Base-by-base conservation (phyloP, 2,113 vertebrate genomes). In the Pardalotus punctatus region DNA sequence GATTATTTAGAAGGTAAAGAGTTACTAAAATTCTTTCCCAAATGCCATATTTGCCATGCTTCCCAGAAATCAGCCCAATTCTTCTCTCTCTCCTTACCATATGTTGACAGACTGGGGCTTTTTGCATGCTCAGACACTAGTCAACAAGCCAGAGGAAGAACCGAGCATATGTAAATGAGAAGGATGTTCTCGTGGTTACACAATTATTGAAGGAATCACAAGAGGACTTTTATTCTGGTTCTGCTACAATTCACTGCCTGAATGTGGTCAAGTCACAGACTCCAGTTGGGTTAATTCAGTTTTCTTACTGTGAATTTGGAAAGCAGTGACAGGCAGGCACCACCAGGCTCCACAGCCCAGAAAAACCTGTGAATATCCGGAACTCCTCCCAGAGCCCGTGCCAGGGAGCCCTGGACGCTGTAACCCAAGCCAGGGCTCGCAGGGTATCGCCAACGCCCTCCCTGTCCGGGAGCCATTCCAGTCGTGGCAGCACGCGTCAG, bases 371-470 rank as follows among this genome's bases (percentile, higher is more conserved):
- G 67, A 81, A 67, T 20, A 58, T 58, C 74, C 7, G 1, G 61
- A 51, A 43, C 71, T 53, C 15, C 48, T 35, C 38, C 18, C 25
- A 22, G 57, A 58, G 53, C 10, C 82, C 1, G 0, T 92, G 82
- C 64, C 88, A 90, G 56, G 2, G 7, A 11, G 2, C 57, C 57
- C 58, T 3, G 33, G 53, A 22, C 0, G 4, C 81, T 82, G 89
- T 88, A 96, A 96, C 29, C 48, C 21, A 93, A 96, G 6, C 76
- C 90, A n/a, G 74, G 42, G 50, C 81, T 74, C 22, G 6, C 50
- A 58, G 53, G 51, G 81, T 6, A 92, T 33, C 8, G 0, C 83
- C 65, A 31, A 9, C 1, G 14, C 79, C 33, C 72, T 54, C 35
- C 60, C 22, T 6, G 38, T 1, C 82, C 14, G 50, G 70, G 13